Evolutionary conservation across 2,113 vertebrate genomes (phyloP).

Genomic region (Grammomys surdaster): DNA sequence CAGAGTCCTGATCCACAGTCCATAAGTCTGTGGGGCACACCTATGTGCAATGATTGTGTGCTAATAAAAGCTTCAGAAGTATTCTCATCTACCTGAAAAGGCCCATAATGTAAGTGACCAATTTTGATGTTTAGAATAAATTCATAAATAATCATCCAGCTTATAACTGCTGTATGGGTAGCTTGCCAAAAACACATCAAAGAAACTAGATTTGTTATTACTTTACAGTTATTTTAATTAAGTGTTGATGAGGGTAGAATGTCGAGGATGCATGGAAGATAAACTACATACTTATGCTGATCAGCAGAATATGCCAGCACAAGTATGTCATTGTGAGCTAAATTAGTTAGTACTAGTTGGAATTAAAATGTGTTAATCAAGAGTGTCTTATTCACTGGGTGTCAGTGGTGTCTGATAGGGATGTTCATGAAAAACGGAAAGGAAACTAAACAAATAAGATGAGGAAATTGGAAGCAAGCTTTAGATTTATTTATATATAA

Average conservation of each 20-base stretch:
- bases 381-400: conserved; percentile 60
- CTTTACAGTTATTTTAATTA: conserved; percentile 70
- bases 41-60: not conserved
- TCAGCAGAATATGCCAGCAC: conserved; percentile 69
- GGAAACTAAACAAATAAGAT: conserved; percentile 72
- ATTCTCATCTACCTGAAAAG: conserved; percentile 46
- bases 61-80: not conserved
- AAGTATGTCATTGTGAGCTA: conserved; percentile 74
- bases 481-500: conserved; percentile 71
- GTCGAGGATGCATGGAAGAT: conserved; percentile 22
- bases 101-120: conserved; percentile 1
- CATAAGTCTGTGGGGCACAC: not conserved
- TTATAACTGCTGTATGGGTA: conserved; percentile 34
- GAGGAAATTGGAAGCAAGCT: conserved; percentile 57
- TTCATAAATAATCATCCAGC: conserved; percentile 29
- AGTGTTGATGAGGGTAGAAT: conserved; percentile 57
- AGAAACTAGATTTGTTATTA: conserved; percentile 34
- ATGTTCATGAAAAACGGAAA: conserved; percentile 57
- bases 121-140: conserved; percentile 41
- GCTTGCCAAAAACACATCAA: conserved; percentile 51
- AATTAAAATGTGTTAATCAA: conserved; percentile 83
- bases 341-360: conserved; percentile 78
- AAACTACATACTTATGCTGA: conserved; percentile 66
- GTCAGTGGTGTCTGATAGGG: conserved; percentile 67
- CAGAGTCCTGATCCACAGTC: not conserved